These are phyloP conservation scores for Ciconia boyciana DNA, from an alignment of 2,113 vertebrate species.

Conservation along the genomic window DNA sequence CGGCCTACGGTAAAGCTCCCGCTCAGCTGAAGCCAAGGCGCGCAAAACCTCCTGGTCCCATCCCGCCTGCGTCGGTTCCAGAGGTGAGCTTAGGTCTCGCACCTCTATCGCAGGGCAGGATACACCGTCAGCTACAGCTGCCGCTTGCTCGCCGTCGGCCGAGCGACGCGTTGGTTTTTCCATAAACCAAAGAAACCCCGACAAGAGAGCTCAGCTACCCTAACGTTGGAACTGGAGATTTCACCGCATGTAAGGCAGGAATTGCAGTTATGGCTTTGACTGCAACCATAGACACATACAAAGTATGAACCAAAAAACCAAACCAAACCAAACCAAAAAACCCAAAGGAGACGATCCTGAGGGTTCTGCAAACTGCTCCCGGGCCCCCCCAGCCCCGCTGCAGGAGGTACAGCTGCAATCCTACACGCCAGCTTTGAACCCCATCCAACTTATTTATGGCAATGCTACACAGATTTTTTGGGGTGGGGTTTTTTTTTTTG, in stretches of 20 bases:
- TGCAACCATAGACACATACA: not conserved
- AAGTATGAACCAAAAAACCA: not conserved
- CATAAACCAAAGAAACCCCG: not conserved
- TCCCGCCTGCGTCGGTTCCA: not conserved
- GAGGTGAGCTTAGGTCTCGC: not conserved
- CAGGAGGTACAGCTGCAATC: not conserved
- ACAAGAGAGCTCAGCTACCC: too few species aligned
- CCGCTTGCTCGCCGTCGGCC: not conserved
- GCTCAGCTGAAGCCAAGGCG: not conserved
- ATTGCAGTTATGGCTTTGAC: not conserved
- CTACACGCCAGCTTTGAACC: not conserved
- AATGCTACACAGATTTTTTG: too few species aligned
- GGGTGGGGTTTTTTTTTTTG: too few species aligned
- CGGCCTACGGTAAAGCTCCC: too few species aligned
- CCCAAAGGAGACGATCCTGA: not conserved
- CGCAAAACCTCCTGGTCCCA: not conserved
- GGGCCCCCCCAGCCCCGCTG: not conserved
- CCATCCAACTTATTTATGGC: not conserved
- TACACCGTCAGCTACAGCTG: too few species aligned
- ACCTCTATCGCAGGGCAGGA: rapidly evolving
- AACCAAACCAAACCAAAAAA: not conserved
- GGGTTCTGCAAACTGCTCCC: too few species aligned
- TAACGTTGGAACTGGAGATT: not conserved
- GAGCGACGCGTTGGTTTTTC: not conserved
- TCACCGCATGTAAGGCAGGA: not conserved